These are phyloP conservation scores for Myotis planiceps DNA, from an alignment of 2,797 vertebrate genomes.

Conservation along the genomic window DNA sequence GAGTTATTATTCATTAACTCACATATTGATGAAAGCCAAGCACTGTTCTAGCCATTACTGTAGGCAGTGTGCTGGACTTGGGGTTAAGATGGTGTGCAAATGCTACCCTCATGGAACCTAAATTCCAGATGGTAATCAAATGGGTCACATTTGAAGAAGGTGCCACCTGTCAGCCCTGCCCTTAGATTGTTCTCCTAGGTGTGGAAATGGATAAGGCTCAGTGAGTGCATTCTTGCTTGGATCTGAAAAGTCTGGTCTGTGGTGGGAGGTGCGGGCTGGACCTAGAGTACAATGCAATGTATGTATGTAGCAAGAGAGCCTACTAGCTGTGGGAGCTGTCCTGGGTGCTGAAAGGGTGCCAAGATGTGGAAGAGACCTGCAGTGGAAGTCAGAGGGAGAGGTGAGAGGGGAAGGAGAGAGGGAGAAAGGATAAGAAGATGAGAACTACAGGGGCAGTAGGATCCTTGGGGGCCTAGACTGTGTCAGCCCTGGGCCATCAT, in stretches of 20 bases:
- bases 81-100: not conserved
- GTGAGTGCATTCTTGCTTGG: not conserved
- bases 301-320: not conserved
- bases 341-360: not conserved
- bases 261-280: not conserved
- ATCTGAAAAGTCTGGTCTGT: not conserved
- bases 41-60: not conserved
- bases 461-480: accelerated
- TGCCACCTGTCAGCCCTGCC: not conserved
- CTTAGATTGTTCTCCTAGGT: not conserved
- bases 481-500: not conserved
- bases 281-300: not conserved
- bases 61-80: not conserved
- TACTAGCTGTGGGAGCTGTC: not conserved
- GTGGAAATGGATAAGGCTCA: not conserved
- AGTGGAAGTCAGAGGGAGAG: not conserved
- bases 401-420: not conserved
- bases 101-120: not conserved
- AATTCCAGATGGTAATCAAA: not conserved
- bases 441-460: not conserved
- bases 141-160: not conserved
- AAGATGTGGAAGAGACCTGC: not conserved
- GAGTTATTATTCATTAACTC: not conserved
- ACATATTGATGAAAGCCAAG: not conserved
- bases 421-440: not conserved